Percentiles rank a stretch among this genome's conserved stretches.
Evolutionary conservation across 1,140 invertebrate genomes (phyloP).

Genomic region (Galleria mellonella): DNA sequence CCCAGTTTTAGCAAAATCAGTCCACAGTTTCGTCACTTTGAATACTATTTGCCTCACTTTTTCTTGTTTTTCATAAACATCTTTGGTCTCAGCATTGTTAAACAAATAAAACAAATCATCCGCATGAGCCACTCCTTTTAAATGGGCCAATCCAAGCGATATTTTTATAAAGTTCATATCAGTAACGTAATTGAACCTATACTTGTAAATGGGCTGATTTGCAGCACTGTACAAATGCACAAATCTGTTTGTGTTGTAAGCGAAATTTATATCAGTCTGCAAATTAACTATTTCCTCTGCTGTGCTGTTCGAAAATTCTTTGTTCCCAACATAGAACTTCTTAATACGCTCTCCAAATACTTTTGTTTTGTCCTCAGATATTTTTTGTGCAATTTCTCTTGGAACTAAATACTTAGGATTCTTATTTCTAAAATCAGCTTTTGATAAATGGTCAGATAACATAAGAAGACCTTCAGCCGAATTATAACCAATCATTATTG

Average conservation of each 20-base stretch:
- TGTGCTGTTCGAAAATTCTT: slow-evolving; percentile 41
- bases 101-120: slow-evolving; percentile 79
- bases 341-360: slow-evolving; percentile 49
- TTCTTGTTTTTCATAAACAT: slow-evolving; percentile 33
- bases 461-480: slow-evolving; percentile 72
- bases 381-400: slow-evolving; percentile 19
- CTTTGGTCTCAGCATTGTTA: slow-evolving; percentile 54
- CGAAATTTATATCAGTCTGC: slow-evolving; percentile 57
- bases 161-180: slow-evolving; percentile 45
- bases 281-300: slow-evolving; percentile 38
- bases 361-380: slow-evolving; percentile 20
- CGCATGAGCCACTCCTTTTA: slow-evolving; percentile 74
- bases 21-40: slow-evolving; percentile 30
- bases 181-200: slow-evolving; percentile 62
- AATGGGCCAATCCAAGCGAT: slow-evolving; percentile 13
- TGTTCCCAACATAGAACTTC: slow-evolving; percentile 64
- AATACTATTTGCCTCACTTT: slow-evolving; percentile 35
- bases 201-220: slow-evolving; percentile 57
- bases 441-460: slow-evolving; percentile 29
- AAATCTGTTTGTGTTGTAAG: slow-evolving; percentile 55
- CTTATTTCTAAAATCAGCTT: slow-evolving; percentile 27
- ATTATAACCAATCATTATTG: slow-evolving; percentile 76
- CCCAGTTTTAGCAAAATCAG: slow-evolving; percentile 43
- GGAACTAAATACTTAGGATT: slow-evolving; percentile 46
- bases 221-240: slow-evolving; percentile 27